These are phyloP conservation scores for Hepsetus odoe DNA, from an alignment of 2,113 vertebrate species.

Conservation along the genomic window DNA sequence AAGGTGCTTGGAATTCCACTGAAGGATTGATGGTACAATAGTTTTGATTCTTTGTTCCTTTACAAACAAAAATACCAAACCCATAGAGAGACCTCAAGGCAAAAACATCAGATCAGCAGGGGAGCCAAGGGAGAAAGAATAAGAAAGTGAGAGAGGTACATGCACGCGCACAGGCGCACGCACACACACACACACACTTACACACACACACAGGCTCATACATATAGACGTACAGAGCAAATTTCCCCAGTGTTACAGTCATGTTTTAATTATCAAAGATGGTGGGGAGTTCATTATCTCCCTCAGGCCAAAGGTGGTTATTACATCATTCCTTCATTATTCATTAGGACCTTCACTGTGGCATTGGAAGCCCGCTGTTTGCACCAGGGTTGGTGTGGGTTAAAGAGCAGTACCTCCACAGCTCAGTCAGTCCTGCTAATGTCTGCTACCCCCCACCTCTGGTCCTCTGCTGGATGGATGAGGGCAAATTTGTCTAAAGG, in stretches of 20 bases:
- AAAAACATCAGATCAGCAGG: slow-evolving; percentile 28
- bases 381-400: slow-evolving; percentile 14
- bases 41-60: slow-evolving; percentile 17
- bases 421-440: slow-evolving; percentile 42
- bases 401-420: slow-evolving; percentile 27
- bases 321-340: slow-evolving; percentile 64
- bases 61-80: slow-evolving; percentile 48
- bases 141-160: not conserved
- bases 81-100: slow-evolving; percentile 34
- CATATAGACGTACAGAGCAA: slow-evolving; percentile 40
- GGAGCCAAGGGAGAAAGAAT: not conserved
- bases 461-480: not conserved
- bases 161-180: slow-evolving; percentile 7
- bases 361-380: not conserved
- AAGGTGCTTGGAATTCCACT: slow-evolving; percentile 31
- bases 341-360: slow-evolving; percentile 49
- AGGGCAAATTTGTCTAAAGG: slow-evolving; percentile 34
- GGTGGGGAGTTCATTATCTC: slow-evolving; percentile 72
- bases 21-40: slow-evolving; percentile 18
- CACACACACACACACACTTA: slow-evolving; percentile 27
- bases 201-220: slow-evolving; percentile 13
- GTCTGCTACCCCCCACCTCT: not conserved
- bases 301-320: slow-evolving; percentile 58
- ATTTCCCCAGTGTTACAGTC: slow-evolving; percentile 56
- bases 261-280: slow-evolving; percentile 70